Evolutionary conservation across 53 echinoderm and acorn worm species (phyloP).

Genomic region (Patiria pectinifera): DNA sequence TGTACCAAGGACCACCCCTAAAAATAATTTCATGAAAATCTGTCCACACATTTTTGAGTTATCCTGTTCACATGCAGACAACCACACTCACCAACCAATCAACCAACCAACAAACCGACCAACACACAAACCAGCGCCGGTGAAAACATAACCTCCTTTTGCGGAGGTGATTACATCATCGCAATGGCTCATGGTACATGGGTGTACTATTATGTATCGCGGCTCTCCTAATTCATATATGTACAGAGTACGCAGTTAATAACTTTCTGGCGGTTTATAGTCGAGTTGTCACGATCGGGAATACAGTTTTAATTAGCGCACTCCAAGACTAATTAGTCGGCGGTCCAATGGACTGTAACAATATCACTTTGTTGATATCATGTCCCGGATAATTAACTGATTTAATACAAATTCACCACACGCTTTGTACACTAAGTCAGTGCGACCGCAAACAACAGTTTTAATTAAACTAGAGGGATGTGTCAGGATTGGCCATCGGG

Average conservation of each 20-base stretch:
- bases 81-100: too few species aligned
- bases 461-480: neutral
- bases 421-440: constrained; percentile 16
- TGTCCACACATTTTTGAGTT: too few species aligned
- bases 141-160: neutral
- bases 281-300: neutral
- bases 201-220: neutral
- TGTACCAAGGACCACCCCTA: too few species aligned
- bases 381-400: neutral
- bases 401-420: neutral
- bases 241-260: neutral
- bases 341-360: neutral
- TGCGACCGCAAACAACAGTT: neutral
- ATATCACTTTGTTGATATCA: neutral
- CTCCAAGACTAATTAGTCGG: neutral
- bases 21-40: too few species aligned
- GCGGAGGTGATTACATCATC: too few species aligned
- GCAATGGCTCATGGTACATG: too few species aligned
- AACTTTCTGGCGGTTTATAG: neutral
- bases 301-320: neutral
- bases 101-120: too few species aligned
- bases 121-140: too few species aligned
- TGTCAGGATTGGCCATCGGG: neutral
- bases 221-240: neutral
- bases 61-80: too few species aligned